These are phyloP conservation scores for Drosophila gunungcola DNA, from an alignment of 1,140 invertebrate genomes.

Conservation along the genomic window DNA sequence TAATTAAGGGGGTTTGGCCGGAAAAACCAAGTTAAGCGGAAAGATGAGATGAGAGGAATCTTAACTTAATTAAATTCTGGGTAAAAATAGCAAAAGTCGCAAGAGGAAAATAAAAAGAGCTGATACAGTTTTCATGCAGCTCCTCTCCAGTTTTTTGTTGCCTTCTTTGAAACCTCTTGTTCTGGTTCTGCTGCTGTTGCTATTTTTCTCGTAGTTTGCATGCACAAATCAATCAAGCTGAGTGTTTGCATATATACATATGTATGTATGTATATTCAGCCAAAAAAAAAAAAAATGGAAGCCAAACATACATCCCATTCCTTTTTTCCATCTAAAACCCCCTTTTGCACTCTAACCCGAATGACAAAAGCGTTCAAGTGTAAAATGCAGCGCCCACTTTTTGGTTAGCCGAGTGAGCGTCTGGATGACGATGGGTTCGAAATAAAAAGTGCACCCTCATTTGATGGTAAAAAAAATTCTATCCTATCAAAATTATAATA, in stretches of 20 bases:
- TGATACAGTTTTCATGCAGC: slow-evolving; percentile 4
- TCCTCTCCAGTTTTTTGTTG: slow-evolving; percentile 7
- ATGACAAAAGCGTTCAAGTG: slow-evolving; percentile 57
- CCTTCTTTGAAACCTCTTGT: slow-evolving; percentile 2
- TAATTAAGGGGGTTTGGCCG: not conserved
- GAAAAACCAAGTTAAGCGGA: not conserved
- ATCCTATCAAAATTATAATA: no score
- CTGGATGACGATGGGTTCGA: slow-evolving; percentile 13
- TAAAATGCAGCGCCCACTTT: slow-evolving; percentile 60
- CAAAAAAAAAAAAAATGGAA: slow-evolving; percentile 7
- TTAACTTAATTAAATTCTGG: slow-evolving; percentile 43
- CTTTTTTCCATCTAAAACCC: not conserved
- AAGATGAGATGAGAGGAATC: slow-evolving; percentile 3
- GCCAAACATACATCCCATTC: no score
- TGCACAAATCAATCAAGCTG: slow-evolving; percentile 74
- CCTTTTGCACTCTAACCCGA: slow-evolving; percentile 13
- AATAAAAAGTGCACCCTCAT: no score
- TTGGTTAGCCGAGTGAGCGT: slow-evolving; percentile 34
- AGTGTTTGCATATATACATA: slow-evolving; percentile 67
- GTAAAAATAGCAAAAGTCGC: slow-evolving; percentile 18
- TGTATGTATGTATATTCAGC: slow-evolving; percentile 10
- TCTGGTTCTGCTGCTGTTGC: slow-evolving; percentile 11
- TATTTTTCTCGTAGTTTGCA: slow-evolving; percentile 40
- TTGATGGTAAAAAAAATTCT: no score
- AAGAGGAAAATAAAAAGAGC: not conserved